Conservation (phyloP, 2,888 invertebrate genomes). For the Aquatica leii region DNA sequence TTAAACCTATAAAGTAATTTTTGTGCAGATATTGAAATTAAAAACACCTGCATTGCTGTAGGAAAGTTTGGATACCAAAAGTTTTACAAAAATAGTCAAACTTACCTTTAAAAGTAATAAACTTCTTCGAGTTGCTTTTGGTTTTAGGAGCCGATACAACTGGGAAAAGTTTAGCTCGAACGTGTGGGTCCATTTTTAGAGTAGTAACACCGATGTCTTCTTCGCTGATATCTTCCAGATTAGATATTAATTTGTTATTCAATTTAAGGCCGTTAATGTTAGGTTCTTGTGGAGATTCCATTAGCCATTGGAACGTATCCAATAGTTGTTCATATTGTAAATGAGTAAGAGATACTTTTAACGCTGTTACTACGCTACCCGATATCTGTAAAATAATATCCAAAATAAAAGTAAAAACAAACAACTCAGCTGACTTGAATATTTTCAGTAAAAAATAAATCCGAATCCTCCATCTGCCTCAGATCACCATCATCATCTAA, state of each 20-base stretch:
- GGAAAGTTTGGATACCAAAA: too few species aligned
- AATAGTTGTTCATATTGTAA: constrained; percentile 90
- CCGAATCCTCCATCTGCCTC: constrained; percentile 25
- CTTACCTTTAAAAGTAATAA: constrained; percentile 42
- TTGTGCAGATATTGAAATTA: too few species aligned
- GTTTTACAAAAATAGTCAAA: neutral
- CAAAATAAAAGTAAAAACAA: constrained; percentile 32
- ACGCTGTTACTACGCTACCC: constrained; percentile 82
- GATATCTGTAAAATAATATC: constrained; percentile 69
- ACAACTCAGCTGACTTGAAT: constrained; percentile 40
- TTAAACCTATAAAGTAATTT: too few species aligned
- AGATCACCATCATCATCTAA: constrained; percentile 41
- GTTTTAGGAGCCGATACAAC: constrained; percentile 40
- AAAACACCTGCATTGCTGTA: too few species aligned
- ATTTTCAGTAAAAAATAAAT: constrained; percentile 34
- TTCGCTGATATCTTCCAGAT: constrained; percentile 57
- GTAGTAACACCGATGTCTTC: constrained; percentile 63
- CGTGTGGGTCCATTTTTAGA: constrained; percentile 70
- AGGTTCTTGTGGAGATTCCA: constrained; percentile 53
- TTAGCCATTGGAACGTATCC: constrained; percentile 68
- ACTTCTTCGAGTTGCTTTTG: constrained; percentile 19
- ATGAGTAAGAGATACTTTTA: constrained; percentile 86
- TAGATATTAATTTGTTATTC: constrained; percentile 44
- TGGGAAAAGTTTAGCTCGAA: constrained; percentile 66
- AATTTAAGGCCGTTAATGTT: constrained; percentile 52